phyloP scores from a whole-genome alignment of 2,797 vertebrate species.

The Zalophus californianus region DNA sequence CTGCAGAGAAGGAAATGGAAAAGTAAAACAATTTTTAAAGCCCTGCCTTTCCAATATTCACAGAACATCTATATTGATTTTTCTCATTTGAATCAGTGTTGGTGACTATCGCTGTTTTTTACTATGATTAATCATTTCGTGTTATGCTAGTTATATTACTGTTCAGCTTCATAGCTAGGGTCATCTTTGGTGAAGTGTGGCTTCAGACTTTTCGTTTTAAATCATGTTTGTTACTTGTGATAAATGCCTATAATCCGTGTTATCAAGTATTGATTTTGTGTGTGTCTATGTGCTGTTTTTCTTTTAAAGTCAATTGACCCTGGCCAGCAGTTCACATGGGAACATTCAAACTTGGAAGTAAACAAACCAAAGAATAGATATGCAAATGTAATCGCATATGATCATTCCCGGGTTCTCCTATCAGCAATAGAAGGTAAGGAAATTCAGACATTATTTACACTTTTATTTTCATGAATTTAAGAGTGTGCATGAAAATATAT shows the following conservation, averaged over 20 bases:
- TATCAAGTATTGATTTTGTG: constrained; percentile 67
- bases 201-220: constrained; percentile 60
- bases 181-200: constrained; percentile 63
- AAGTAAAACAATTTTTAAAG: constrained; percentile 16
- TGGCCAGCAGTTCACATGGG: constrained; percentile 99
- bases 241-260: background rate
- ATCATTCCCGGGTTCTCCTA: constrained; percentile 97
- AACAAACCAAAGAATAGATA: constrained; percentile 99
- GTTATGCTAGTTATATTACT: background rate
- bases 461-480: background rate
- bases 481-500: background rate
- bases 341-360: constrained; percentile 99
- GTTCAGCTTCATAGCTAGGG: background rate
- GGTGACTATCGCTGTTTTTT: constrained; percentile 27
- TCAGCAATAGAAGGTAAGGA: constrained; percentile 97
- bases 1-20: constrained; percentile 53
- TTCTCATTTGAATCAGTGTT: constrained; percentile 44
- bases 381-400: constrained; percentile 99
- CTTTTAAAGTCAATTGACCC: constrained; percentile 96
- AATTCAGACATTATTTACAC: background rate
- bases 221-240: constrained; percentile 20
- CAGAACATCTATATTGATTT: constrained; percentile 60
- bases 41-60: constrained; percentile 33
- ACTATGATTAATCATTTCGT: constrained; percentile 44
- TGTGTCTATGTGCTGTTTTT: constrained; percentile 72